Evolutionary conservation across 2,797 vertebrate genomes (phyloP), one percentile per base, ranked within the genome.

Genomic region (Tadarida brasiliensis): DNA sequence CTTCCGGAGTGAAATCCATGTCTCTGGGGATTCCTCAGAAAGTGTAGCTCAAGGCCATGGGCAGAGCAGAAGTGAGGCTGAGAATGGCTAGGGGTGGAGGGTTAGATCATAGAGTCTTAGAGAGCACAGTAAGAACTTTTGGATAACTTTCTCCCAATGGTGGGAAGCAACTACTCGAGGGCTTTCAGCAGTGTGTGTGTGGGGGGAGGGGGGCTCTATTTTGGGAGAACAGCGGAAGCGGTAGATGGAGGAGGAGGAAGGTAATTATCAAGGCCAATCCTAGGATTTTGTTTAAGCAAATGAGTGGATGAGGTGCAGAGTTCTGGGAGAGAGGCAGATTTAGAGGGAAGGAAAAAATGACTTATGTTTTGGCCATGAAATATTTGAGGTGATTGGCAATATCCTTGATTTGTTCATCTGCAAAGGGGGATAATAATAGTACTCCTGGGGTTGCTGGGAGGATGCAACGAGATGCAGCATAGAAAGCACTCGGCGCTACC

Each of bases 401-500:
- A 28, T 26, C 71, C 61, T 65, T 4, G 15, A 56, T 9, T 44
- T 71, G 67, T 85, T 78, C 7, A 0, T 81, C 61, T 49, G 76
- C 74, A 24, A 5, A 51, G 19, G 54, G 30, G 28, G 3, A 0
- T 26, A 0, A 17, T n/a, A 44, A 9, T 3, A 11, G 59, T 5
- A 1, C 39, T 47, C 4, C 0, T 1, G 2, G 30, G 57, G 73
- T 11, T 1, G 7, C 8, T 0, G 19, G 22, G 11, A 30, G 12
- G 54, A 1, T 3, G 5, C 3, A 9, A 9, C 5, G 22, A 44
- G n/a, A 5, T 2, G 12, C n/a, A 14, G 47, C 4, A 0, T 0
- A 19, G 82, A 9, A 19, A 1, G 87, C 0, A 16, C 22, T 12
- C 16, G 1, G 59, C 1, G 0, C 0, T 3, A 0, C 0, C 2